phyloP scores from a whole-genome alignment of 1,140 invertebrate genomes.

The Drosophila parabipectinata region DNA sequence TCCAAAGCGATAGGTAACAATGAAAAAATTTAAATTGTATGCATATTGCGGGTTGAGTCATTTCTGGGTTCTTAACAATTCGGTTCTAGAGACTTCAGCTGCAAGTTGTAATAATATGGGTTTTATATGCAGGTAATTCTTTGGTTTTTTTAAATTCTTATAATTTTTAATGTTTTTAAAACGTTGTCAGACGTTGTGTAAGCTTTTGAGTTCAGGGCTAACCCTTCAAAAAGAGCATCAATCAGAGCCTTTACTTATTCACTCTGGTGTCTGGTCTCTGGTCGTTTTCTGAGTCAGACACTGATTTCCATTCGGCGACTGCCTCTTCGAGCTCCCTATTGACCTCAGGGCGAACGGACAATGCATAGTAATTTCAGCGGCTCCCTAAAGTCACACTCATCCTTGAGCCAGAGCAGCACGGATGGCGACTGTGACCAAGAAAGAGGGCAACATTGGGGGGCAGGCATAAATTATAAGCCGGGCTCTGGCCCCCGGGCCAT shows the following conservation, averaged over 20 bases:
- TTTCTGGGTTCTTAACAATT: slow-evolving; percentile 14
- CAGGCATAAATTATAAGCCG: slow-evolving; percentile 73
- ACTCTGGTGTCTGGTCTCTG: too few relatives aligned
- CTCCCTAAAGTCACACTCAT: slow-evolving; percentile 72
- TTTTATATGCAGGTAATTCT: background rate
- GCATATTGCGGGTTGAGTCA: slow-evolving; percentile 45
- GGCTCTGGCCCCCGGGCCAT: slow-evolving; percentile 65
- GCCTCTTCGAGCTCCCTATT: slow-evolving; percentile 36
- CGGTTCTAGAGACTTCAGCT: slow-evolving; percentile 7
- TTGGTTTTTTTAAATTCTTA: background rate
- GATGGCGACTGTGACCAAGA: slow-evolving; percentile 28
- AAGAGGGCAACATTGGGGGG: slow-evolving; percentile 52
- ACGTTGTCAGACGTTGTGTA: background rate
- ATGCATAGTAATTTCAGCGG: slow-evolving; percentile 62
- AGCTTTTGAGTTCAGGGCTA: slow-evolving; percentile 30
- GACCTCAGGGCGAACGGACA: slow-evolving; percentile 50
- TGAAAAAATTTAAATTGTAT: slow-evolving; percentile 25
- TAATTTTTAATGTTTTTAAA: background rate
- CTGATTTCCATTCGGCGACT: slow-evolving; percentile 22
- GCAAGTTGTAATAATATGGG: background rate
- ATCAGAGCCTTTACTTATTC: slow-evolving; percentile 15
- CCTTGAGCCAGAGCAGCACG: slow-evolving; percentile 52
- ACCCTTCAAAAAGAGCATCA: slow-evolving; percentile 40
- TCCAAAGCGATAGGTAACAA: slow-evolving; percentile 10
- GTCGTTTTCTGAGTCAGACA: slow-evolving; percentile 7